phyloP scores from a whole-genome alignment of 2,888 invertebrate genomes.

The Watsonalla cultraria region DNA sequence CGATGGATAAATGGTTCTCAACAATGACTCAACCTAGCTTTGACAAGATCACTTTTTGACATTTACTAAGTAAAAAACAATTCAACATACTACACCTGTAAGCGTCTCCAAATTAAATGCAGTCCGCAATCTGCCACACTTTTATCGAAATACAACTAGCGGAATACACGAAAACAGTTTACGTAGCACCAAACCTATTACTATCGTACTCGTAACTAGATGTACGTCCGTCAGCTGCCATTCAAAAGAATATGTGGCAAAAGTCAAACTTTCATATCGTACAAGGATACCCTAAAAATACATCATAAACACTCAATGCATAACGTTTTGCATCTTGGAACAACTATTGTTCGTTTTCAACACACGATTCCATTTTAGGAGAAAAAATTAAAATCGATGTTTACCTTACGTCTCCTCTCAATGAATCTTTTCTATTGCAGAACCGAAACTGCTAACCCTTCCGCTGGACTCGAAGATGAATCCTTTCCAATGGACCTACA shows the following conservation, averaged over 20 bases:
- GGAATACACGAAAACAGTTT: slow-evolving; percentile 49
- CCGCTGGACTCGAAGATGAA: slow-evolving; percentile 70
- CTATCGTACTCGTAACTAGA: slow-evolving; percentile 50
- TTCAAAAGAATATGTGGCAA: slow-evolving; percentile 79
- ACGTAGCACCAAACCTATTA: slow-evolving; percentile 61
- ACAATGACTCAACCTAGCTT: slow-evolving; percentile 76
- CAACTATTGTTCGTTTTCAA: slow-evolving; percentile 41
- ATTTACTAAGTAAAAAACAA: slow-evolving; percentile 70
- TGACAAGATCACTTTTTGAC: slow-evolving; percentile 77
- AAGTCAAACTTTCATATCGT: slow-evolving; percentile 79
- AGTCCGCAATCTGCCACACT: slow-evolving; percentile 29
- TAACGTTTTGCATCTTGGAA: slow-evolving; percentile 36
- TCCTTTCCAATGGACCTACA: slow-evolving; percentile 69
- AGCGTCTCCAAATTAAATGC: slow-evolving; percentile 43
- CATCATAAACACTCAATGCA: slow-evolving; percentile 64
- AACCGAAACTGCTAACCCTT: slow-evolving; percentile 76
- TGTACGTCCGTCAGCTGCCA: slow-evolving; percentile 77
- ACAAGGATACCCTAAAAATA: slow-evolving; percentile 79
- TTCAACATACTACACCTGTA: slow-evolving; percentile 43
- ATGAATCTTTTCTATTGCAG: slow-evolving; percentile 77
- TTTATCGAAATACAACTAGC: slow-evolving; percentile 42
- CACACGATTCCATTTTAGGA: slow-evolving; percentile 57
- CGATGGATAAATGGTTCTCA: slow-evolving; percentile 48
- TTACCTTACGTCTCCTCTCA: slow-evolving; percentile 78
- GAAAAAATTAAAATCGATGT: slow-evolving; percentile 78